Base-by-base conservation (phyloP, 1,140 invertebrate species). In the Drosophila nasuta region DNA sequence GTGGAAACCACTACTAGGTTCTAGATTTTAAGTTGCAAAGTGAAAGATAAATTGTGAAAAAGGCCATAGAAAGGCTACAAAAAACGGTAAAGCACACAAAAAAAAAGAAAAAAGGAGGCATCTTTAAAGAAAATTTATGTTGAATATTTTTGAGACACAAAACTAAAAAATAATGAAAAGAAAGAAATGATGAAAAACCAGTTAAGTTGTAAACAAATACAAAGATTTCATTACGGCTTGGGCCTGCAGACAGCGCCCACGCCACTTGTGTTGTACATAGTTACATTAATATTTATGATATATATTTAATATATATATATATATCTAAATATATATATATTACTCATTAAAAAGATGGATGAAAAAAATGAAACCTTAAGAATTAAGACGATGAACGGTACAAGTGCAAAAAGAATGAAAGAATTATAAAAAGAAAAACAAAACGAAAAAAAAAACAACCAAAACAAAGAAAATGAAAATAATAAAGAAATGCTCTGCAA, bases 401-500 rank as follows among this genome's bases (percentile, higher is more conserved):
- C 82, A 87, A 87, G 82, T 87, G 82, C 82, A 87, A 86, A 82
- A 73, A 56, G 75, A 30, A 69, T 4, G 71, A 75, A 66, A 65
- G 45, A 68, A 73, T 68, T 62, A 64, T 73, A 68, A 67, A 7
- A 69, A 46, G 20, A 25, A 25, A 25, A 25, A 25, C 20, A 59
- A 54, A 64, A 72, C 45, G 7, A 57, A 72, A 66, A 48, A 79
- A 75, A 79, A 17, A 33, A 57, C 81, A 77, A 58, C 48, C 28
- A 68, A 77, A 82, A 11, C 35, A 71, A 71, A 87, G 25, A 59
- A 80, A 62, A 83, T 75, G 75, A 81, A 75, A 88, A 75, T 91
- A 92, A 92, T 91, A 92, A 92, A 91, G 87, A 88, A 91, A 86
- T 87, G 86, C 90, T 91, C 91, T 91, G 87, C 87, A 89, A 91